Percentiles rank a stretch among this genome's conserved stretches.
Conservation (phyloP, 2,888 invertebrate species). For the Brachynemurus nebulosus region DNA sequence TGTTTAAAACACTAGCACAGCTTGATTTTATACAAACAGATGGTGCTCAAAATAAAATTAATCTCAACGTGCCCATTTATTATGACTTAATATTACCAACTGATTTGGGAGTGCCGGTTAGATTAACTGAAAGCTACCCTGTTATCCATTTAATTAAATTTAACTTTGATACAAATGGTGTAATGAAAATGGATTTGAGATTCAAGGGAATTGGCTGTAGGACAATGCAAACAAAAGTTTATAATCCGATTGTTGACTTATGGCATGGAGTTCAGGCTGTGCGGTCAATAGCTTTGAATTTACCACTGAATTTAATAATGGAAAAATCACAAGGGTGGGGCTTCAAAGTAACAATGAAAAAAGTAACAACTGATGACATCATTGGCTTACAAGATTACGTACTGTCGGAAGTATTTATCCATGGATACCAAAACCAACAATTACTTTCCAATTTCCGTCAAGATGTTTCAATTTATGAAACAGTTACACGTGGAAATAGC, state of each 20-base stretch:
- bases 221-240: conserved; percentile 28
- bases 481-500: not conserved
- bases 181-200: no score
- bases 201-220: no score
- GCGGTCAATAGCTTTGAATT: conserved; percentile 22
- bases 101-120: no score
- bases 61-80: no score
- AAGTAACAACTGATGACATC: conserved; percentile 20
- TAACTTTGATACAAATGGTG: no score
- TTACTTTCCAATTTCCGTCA: not conserved
- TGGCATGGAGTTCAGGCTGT: conserved; percentile 30
- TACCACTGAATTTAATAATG: conserved; percentile 25
- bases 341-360: conserved; percentile 22
- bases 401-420: conserved; percentile 16
- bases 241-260: conserved; percentile 31
- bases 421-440: not conserved
- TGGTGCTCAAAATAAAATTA: no score
- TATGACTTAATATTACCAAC: no score
- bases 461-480: not conserved
- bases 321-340: no score
- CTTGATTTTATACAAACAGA: no score
- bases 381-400: conserved; percentile 25
- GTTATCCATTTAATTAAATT: no score
- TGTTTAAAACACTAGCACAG: no score
- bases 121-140: no score